Percentiles rank a stretch among this genome's conserved stretches.
These are phyloP conservation scores for Alectura lathami DNA, from an alignment of 2,113 vertebrate genomes.

Conservation along the genomic window DNA sequence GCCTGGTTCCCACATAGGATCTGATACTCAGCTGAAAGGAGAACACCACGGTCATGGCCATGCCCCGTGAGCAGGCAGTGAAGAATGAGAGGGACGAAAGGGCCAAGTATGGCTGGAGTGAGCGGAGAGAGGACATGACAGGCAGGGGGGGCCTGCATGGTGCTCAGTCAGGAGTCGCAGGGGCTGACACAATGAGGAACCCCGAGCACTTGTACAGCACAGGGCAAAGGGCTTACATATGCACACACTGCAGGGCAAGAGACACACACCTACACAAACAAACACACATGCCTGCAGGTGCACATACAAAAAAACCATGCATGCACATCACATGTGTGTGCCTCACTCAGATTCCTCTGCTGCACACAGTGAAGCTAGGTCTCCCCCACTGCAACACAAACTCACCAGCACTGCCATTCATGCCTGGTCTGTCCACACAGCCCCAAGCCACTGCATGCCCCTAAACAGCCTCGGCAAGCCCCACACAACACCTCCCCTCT, in stretches of 20 bases:
- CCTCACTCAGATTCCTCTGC: neutral
- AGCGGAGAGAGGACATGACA: neutral
- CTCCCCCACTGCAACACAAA: neutral
- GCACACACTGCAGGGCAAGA: neutral
- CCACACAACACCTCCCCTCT: neutral
- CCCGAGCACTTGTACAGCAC: neutral
- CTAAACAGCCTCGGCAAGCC: too few species aligned
- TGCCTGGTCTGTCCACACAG: neutral
- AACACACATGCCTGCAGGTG: neutral
- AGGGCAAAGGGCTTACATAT: neutral
- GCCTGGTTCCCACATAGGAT: conserved; percentile 89
- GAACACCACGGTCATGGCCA: neutral
- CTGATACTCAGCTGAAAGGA: conserved; percentile 85
- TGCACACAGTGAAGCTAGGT: rapidly evolving
- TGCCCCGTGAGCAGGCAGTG: rapidly evolving
- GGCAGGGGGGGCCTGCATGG: neutral
- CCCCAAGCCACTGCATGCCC: neutral
- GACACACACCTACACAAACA: neutral
- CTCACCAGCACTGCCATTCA: neutral
- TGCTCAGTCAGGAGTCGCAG: neutral
- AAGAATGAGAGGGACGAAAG: neutral
- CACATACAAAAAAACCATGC: rapidly evolving
- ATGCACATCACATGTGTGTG: too few species aligned
- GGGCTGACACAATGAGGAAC: neutral
- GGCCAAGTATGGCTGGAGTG: neutral